These are phyloP conservation scores for Calosoma granatense DNA, from an alignment of 1,140 invertebrate genomes.

Conservation along the genomic window DNA sequence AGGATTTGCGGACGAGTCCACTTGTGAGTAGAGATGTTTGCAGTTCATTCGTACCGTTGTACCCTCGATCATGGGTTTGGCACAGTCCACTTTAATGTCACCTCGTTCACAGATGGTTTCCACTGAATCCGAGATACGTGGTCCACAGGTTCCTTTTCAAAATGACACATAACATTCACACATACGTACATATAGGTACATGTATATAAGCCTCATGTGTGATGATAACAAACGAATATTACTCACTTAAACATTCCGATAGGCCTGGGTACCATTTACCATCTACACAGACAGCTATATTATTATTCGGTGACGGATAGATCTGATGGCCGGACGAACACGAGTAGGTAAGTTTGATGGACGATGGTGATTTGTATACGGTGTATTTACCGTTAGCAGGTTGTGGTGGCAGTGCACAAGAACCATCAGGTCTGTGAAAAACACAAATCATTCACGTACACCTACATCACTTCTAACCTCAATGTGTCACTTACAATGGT, in stretches of 20 bases:
- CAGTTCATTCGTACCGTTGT: slow-evolving; percentile 19
- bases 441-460: background rate
- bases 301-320: no score
- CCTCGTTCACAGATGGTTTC: background rate
- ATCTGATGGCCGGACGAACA: no score
- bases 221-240: no score
- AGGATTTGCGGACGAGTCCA: background rate
- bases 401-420: background rate
- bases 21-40: background rate
- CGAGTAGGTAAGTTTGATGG: no score
- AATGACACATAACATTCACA: background rate
- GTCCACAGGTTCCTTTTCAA: background rate
- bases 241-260: no score
- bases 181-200: no score
- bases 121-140: background rate
- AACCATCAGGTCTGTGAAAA: background rate
- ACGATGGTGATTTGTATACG: no score
- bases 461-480: background rate
- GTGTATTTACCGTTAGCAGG: background rate
- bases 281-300: no score
- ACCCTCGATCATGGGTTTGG: slow-evolving; percentile 12
- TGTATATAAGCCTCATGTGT: no score
- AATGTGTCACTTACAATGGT: background rate
- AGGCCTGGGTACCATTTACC: no score
- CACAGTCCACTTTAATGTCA: background rate